Conservation (phyloP, 2,113 vertebrate genomes). For the Serinus canaria region DNA sequence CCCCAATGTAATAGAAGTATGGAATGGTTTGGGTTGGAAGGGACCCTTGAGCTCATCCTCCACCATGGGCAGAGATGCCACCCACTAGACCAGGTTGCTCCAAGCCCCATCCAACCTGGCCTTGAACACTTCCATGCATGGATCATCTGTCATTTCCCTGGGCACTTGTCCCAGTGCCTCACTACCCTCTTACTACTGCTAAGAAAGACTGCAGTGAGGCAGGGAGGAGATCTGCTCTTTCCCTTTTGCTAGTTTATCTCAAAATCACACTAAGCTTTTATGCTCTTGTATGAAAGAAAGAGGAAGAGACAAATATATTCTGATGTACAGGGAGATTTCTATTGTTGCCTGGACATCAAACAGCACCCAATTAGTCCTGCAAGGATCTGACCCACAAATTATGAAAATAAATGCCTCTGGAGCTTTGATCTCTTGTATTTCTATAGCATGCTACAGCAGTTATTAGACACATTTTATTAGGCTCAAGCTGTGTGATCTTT, state of each 20-base stretch:
- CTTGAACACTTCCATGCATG: not conserved
- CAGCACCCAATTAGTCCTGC: constrained; percentile 48
- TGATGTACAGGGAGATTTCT: constrained; percentile 22
- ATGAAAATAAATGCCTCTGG: constrained; percentile 40
- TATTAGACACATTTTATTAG: constrained; percentile 10
- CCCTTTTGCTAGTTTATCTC: not conserved
- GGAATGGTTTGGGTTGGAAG: not conserved
- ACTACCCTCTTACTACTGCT: not conserved
- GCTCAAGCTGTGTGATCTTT: not conserved
- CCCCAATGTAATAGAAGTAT: rapidly evolving
- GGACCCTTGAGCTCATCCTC: not conserved
- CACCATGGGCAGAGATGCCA: not conserved
- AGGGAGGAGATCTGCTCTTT: not conserved
- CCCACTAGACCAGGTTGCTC: not conserved
- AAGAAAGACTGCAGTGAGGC: not conserved
- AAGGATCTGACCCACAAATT: constrained; percentile 57
- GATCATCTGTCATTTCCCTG: not conserved
- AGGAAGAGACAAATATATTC: not conserved
- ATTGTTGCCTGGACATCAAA: constrained; percentile 58
- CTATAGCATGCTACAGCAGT: not conserved
- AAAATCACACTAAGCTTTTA: not conserved
- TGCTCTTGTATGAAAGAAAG: not conserved
- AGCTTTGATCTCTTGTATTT: constrained; percentile 2
- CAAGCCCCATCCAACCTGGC: not conserved
- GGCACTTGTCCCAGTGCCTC: not conserved